These are phyloP conservation scores for Tarsius wallacei DNA, from an alignment of 2,797 vertebrate species.

Conservation along the genomic window DNA sequence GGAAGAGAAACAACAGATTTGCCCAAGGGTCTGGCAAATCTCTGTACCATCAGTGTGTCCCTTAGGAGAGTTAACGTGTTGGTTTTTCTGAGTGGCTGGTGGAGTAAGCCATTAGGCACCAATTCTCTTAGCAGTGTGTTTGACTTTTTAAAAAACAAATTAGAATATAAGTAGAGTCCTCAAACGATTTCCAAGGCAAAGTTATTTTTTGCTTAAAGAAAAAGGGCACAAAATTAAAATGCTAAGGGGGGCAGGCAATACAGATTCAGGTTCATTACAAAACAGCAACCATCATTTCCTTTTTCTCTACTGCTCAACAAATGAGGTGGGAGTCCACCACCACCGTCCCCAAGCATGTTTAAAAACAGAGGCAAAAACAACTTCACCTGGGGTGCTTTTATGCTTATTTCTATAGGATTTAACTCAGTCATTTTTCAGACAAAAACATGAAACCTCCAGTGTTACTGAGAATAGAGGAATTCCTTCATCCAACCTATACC, in stretches of 20 bases:
- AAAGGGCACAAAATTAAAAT: conserved; percentile 38
- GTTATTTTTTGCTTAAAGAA: not conserved
- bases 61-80: not conserved
- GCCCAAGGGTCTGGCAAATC: not conserved
- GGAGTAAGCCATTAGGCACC: not conserved
- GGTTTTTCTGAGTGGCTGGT: not conserved
- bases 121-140: not conserved
- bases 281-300: not conserved
- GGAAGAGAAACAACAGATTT: not conserved
- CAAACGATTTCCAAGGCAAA: not conserved
- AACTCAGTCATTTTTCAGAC: not conserved
- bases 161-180: not conserved
- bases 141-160: not conserved
- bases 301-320: not conserved
- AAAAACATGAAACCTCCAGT: conserved; percentile 41
- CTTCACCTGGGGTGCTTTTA: not conserved
- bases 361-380: not conserved
- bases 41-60: not conserved
- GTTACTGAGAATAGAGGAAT: not conserved
- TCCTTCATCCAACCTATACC: not conserved
- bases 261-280: not conserved
- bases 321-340: not conserved
- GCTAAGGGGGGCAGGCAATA: not conserved
- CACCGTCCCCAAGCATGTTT: not conserved
- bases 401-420: conserved; percentile 9